These are phyloP conservation scores for Thunnus albacares DNA, from an alignment of 2,797 vertebrate species.

Conservation along the genomic window DNA sequence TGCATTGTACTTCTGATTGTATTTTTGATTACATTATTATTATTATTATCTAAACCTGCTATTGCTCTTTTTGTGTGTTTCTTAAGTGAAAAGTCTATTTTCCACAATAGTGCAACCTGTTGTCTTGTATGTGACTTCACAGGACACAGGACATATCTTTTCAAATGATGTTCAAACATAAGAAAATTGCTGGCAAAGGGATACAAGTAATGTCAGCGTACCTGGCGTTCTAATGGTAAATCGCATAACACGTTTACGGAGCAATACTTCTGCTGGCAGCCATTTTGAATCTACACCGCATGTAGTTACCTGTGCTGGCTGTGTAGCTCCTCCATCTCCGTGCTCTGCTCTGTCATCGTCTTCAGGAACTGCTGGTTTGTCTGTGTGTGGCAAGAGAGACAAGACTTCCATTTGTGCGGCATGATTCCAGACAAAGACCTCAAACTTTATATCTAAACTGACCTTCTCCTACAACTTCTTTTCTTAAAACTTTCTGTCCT, in stretches of 20 bases:
- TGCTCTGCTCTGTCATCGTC: slow-evolving; percentile 90
- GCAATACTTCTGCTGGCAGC: slow-evolving; percentile 4
- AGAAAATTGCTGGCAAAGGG: neutral
- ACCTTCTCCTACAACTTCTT: slow-evolving; percentile 21
- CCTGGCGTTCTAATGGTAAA: neutral
- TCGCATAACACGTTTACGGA: neutral
- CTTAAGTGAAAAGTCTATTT: too few species aligned
- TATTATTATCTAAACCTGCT: too few species aligned
- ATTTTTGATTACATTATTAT: too few species aligned
- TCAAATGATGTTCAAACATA: neutral
- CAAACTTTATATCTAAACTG: slow-evolving; percentile 24
- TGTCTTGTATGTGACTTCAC: neutral
- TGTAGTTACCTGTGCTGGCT: slow-evolving; percentile 90
- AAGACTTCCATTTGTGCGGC: slow-evolving; percentile 71
- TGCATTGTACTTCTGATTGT: too few species aligned
- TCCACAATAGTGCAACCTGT: neutral
- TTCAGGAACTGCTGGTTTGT: slow-evolving; percentile 92
- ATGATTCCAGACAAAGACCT: slow-evolving; percentile 62
- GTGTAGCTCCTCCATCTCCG: slow-evolving; percentile 89
- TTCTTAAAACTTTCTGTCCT: slow-evolving; percentile 23
- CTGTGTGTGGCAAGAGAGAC: slow-evolving; percentile 87
- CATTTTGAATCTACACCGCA: slow-evolving; percentile 17
- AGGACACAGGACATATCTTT: neutral
- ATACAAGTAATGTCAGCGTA: neutral
- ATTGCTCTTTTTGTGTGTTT: too few species aligned